Conservation (phyloP, 2,888 invertebrate genomes). For the Lithosia quadra region DNA sequence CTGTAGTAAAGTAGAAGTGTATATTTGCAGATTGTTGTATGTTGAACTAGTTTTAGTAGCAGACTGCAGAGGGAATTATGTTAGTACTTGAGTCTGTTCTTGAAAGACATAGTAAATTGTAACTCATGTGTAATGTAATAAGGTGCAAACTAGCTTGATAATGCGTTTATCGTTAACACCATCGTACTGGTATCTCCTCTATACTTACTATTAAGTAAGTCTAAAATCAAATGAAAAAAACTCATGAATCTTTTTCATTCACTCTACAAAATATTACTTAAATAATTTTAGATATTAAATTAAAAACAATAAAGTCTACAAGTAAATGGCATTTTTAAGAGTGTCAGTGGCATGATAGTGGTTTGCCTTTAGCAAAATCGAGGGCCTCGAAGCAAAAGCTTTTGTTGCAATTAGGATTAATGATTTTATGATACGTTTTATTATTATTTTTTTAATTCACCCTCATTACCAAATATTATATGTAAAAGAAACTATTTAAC, state of each 20-base stretch:
- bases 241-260: too few species aligned
- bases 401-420: not conserved
- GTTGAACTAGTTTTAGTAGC: conserved; percentile 1
- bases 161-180: not conserved
- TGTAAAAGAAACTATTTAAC: not conserved
- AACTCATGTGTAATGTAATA: not conserved
- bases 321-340: too few species aligned
- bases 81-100: not conserved
- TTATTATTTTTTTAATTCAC: too few species aligned
- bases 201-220: not conserved
- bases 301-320: too few species aligned
- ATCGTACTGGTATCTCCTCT: not conserved
- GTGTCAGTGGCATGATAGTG: too few species aligned
- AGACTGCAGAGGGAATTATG: not conserved
- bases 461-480: not conserved
- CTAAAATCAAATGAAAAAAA: too few species aligned
- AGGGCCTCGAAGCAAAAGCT: not conserved
- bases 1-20: conserved; percentile 15
- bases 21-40: conserved; percentile 13
- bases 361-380: too few species aligned
- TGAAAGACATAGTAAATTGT: not conserved
- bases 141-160: not conserved
- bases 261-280: too few species aligned
- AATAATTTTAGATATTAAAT: too few species aligned
- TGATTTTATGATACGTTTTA: not conserved